Evolutionary conservation across 2,113 vertebrate species (phyloP), one percentile per base, ranked within the genome.

Genomic region (Trinectes maculatus): DNA sequence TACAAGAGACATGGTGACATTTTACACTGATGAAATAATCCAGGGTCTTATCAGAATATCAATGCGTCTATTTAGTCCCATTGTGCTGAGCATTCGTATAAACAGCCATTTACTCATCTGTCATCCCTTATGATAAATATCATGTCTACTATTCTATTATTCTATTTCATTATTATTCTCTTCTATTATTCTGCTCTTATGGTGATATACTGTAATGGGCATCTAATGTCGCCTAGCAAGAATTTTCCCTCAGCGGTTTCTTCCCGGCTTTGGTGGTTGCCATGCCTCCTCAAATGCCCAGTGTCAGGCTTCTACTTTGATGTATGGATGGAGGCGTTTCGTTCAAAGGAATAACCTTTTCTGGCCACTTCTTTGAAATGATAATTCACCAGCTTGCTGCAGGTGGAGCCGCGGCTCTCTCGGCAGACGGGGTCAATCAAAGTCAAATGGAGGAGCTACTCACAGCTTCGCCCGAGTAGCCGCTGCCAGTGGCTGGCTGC

Each of bases 261-360:
- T 79, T 56, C 22, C 49, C 19, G 43, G 61, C 86, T 80, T 79
- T 71, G 74, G 86, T 85, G 49, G 56, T 80, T 64, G 77, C 80
- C 58, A 49, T 62, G 70, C 60, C 70, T 83, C 61, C 83, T 82
- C 74, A 82, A 79, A 89, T n/a, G 84, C 71, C 63, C 73, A 43
- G 56, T 86, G 84, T 86, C 84, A 87, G 82, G 52, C 77, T 28
- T 28, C 51, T 69, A 46, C 84, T 93, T 92, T 92, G 87, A 91
- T 92, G 86, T 88, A 84, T 89, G 79, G 86, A 90, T 89, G 74
- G 76, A 87, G 88, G 81, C 82, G 69, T 91, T 93, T 90, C 91
- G 89, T 91, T 91, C 86, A 92, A 93, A 92, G 89, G 87, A 71
- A 85, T 87, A 91, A 92, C 88, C 90, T 92, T 92, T 91, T 85